Conservation (phyloP, 2,888 invertebrate genomes). For the Pristionchus entomophagus region DNA sequence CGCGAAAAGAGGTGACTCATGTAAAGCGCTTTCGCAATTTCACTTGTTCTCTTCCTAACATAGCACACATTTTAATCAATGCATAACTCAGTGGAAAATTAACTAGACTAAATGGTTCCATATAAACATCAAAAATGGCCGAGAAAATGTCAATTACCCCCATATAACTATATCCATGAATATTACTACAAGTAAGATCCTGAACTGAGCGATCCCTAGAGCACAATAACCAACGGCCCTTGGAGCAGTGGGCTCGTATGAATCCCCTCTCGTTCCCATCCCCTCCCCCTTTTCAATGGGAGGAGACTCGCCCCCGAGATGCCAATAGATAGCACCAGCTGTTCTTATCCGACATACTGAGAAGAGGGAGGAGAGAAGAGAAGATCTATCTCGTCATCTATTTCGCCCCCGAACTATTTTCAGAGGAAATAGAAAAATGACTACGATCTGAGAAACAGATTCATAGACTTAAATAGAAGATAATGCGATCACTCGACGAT, state of each 20-base stretch:
- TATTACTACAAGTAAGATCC: too few species aligned
- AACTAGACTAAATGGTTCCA: too few species aligned
- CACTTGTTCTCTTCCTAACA: too few species aligned
- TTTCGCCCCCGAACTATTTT: neutral
- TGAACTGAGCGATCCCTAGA: too few species aligned
- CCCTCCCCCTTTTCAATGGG: conserved; percentile 9
- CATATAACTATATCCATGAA: too few species aligned
- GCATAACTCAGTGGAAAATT: too few species aligned
- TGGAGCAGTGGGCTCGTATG: neutral
- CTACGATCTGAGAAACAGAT: neutral
- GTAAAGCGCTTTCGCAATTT: neutral
- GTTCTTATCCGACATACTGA: conserved; percentile 21
- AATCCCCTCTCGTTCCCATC: neutral
- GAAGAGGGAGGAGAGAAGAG: conserved; percentile 10
- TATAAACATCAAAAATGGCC: too few species aligned
- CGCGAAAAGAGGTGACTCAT: neutral
- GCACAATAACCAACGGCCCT: too few species aligned
- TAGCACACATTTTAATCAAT: too few species aligned
- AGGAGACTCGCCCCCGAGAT: conserved; percentile 43
- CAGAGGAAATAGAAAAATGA: neutral
- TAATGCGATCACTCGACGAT: neutral
- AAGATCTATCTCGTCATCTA: neutral
- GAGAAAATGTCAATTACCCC: too few species aligned
- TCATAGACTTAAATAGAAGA: neutral
- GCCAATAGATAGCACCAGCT: conserved; percentile 43